Base-by-base conservation (phyloP, 2,113 vertebrate species). In the Amphiprion ocellaris region DNA sequence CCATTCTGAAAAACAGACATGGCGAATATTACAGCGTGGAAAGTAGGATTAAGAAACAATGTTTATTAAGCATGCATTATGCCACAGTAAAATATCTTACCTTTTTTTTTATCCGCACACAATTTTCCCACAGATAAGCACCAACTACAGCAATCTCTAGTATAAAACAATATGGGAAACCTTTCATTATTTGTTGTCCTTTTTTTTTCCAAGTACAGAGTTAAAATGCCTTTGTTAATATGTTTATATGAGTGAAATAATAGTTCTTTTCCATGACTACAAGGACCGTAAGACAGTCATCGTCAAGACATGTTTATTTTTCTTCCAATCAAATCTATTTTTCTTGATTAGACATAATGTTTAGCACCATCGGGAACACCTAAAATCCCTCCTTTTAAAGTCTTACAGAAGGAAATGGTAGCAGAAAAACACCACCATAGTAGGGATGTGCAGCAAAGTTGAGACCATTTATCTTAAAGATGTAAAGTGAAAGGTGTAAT, bases 161-260 rank as follows among this genome's bases (percentile, higher is more conserved):
- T 96, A 97, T 98, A 98, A 98, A 98, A 98, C 97, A 97, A 96
- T 93, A 93, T 90, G 96, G 95, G 95, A 97, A 97, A 94, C 95
- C 96, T 95, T 94, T 92, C 92, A 90, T 92, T 89, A 92, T 92
- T 89, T 89, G 90, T 95, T 86, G 89, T 96, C 87, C 85, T 88
- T 89, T 62, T 92, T 96, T 96, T 96, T 97, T 98, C 97, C 21
- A 98, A 98, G 97, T 99, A 99, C 96, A 98, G 98, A 98, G 96
- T 97, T 98, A 97, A 97, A 99, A 98, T 97, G 96, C 96, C 96
- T 97, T 98, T 96, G 90, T 94, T 94, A 93, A 95, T 94, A 95
- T 96, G 96, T 96, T 96, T 96, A 97, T 96, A 97, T 97, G 96
- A 96, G 95, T 96, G 96, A 97, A 97, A 98, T 97, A 97, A 97